Evolutionary conservation across 2,113 vertebrate genomes (phyloP).

Genomic region (Dasyornis broadbenti): DNA sequence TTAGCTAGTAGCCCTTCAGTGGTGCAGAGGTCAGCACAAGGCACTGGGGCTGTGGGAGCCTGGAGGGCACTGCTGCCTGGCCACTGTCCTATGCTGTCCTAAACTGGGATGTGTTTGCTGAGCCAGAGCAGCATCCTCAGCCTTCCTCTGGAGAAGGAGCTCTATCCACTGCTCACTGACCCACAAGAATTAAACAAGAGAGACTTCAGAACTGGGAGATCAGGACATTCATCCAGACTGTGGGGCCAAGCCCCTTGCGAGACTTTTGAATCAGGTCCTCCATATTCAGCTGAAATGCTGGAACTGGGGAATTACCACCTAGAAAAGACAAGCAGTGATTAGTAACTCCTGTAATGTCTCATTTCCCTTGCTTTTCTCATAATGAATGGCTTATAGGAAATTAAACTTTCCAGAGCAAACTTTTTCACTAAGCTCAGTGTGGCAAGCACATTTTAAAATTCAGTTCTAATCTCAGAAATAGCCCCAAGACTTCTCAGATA

Average conservation of each 20-base stretch:
- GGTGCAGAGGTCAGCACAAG: neutral
- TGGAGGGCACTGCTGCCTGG: neutral
- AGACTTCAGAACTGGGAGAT: neutral
- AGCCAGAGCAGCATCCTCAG: neutral
- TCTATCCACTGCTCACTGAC: neutral
- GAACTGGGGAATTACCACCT: neutral
- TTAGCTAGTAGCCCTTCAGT: neutral
- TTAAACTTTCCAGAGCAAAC: neutral
- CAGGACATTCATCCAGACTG: neutral
- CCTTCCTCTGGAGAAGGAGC: neutral
- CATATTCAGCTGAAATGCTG: neutral
- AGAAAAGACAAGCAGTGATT: neutral
- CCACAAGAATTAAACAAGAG: neutral
- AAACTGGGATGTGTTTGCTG: neutral
- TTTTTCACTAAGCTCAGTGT: neutral
- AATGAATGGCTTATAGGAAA: neutral
- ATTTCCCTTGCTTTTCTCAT: neutral
- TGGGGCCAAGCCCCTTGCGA: neutral
- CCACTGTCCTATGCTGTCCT: neutral
- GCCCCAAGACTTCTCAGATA: neutral
- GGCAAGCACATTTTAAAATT: neutral
- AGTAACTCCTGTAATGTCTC: neutral
- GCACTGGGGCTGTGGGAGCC: neutral
- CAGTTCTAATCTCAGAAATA: neutral
- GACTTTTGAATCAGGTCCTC: neutral